A percentile compares a stretch with the other conserved stretches of the same genome.
Evolutionary conservation across 2,113 vertebrate species (phyloP).

Genomic region (Casuarius casuarius): DNA sequence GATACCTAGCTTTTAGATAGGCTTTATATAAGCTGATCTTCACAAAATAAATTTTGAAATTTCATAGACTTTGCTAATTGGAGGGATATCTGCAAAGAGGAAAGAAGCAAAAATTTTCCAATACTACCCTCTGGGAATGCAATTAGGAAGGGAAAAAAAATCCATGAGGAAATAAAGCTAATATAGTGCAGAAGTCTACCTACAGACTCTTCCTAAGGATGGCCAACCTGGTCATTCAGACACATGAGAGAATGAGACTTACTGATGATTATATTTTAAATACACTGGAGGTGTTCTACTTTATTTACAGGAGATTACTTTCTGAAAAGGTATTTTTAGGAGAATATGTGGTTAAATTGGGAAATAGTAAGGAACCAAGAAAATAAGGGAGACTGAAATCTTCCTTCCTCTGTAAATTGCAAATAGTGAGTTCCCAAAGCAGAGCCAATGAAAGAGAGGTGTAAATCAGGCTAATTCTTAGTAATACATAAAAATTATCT

Average conservation of each 20-base stretch:
- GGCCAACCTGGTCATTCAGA: not conserved
- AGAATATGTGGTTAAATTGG: not conserved
- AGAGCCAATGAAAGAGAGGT: not conserved
- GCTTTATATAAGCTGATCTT: not conserved
- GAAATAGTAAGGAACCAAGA: not conserved
- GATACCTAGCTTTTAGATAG: not conserved
- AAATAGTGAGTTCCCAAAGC: not conserved
- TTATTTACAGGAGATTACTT: not conserved
- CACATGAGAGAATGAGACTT: not conserved
- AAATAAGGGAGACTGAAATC: not conserved
- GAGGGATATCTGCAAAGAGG: not conserved
- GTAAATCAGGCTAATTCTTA: not conserved
- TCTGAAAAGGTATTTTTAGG: not conserved
- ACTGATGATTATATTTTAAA: not conserved
- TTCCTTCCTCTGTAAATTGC: not conserved
- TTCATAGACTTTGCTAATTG: not conserved
- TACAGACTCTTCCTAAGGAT: not conserved
- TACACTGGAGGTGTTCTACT: not conserved
- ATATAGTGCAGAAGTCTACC: not conserved
- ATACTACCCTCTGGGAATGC: not conserved
- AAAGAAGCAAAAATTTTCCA: not conserved
- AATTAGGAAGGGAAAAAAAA: not conserved
- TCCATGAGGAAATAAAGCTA: not conserved
- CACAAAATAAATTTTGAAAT: not conserved
- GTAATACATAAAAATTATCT: not conserved